phyloP scores from a whole-genome alignment of 2,113 vertebrate genomes.

The Paramisgurnus dabryanus region DNA sequence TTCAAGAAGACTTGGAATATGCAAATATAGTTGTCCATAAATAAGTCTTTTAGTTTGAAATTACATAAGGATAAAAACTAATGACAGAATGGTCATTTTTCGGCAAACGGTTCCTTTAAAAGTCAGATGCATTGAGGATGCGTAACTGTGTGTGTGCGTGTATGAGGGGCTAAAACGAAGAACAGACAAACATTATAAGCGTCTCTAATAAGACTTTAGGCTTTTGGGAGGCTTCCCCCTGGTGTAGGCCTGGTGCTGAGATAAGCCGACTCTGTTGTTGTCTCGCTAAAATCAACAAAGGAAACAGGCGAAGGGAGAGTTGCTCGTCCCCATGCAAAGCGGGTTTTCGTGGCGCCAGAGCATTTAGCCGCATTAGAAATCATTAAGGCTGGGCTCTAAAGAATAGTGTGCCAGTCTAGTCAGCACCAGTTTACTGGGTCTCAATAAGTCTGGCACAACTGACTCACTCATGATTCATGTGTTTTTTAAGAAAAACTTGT shows the following conservation, averaged over 20 bases:
- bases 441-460: slow-evolving; percentile 33
- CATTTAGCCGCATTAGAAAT: slow-evolving; percentile 75
- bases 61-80: no score
- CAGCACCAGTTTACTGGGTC: slow-evolving; percentile 61
- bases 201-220: slow-evolving; percentile 63
- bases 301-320: slow-evolving; percentile 76
- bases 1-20: no score
- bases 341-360: slow-evolving; percentile 59
- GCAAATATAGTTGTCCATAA: no score
- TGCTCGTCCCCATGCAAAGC: slow-evolving; percentile 63
- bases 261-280: slow-evolving; percentile 73
- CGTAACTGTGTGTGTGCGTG: neutral
- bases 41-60: no score
- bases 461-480: no score
- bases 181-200: slow-evolving; percentile 42
- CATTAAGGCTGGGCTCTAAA: slow-evolving; percentile 67
- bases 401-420: slow-evolving; percentile 58
- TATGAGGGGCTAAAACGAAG: slow-evolving; percentile 23
- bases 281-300: slow-evolving; percentile 76
- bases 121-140: neutral
- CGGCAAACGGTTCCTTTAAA: neutral
- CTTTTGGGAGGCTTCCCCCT: slow-evolving; percentile 71
- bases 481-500: neutral
- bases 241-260: slow-evolving; percentile 70
- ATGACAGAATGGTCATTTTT: neutral